phyloP scores from a whole-genome alignment of 2,797 vertebrate species.

The Sarcoramphus papa region DNA sequence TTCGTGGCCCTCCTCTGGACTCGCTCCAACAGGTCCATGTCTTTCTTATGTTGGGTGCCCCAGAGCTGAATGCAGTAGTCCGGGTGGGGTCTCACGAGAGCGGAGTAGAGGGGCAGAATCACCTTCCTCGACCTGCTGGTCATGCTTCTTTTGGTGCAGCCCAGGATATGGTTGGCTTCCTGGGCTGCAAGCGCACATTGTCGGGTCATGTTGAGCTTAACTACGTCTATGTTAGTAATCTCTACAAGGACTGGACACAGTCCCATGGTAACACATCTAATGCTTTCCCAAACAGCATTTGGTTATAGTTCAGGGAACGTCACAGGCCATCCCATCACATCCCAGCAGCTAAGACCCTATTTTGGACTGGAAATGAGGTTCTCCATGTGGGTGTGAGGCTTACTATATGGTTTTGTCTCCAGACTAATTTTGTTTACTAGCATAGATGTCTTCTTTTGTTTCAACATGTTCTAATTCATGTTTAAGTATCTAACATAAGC shows the following conservation, averaged over 20 bases:
- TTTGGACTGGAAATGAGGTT: neutral
- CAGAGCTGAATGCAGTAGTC: no score
- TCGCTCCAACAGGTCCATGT: rapidly evolving
- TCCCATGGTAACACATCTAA: neutral
- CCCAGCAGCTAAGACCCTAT: neutral
- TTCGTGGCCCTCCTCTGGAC: no score
- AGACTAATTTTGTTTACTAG: neutral
- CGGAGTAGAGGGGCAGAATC: no score
- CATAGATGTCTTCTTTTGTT: neutral
- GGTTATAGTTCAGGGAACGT: neutral
- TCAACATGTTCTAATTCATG: neutral
- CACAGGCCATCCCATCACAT: neutral
- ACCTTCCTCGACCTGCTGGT: no score
- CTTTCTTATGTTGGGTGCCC: no score
- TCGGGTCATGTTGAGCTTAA: neutral
- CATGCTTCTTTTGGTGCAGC: no score
- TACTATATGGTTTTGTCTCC: neutral
- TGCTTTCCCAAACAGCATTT: neutral
- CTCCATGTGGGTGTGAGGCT: neutral
- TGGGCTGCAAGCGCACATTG: no score
- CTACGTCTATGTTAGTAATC: neutral
- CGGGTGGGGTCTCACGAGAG: no score
- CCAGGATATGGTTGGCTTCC: no score
- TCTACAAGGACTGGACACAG: neutral
- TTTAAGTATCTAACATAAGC: neutral